Evolutionary conservation across 1,140 invertebrate species (phyloP), one percentile per base, ranked within the genome.

Genomic region (Tenebrio molitor): DNA sequence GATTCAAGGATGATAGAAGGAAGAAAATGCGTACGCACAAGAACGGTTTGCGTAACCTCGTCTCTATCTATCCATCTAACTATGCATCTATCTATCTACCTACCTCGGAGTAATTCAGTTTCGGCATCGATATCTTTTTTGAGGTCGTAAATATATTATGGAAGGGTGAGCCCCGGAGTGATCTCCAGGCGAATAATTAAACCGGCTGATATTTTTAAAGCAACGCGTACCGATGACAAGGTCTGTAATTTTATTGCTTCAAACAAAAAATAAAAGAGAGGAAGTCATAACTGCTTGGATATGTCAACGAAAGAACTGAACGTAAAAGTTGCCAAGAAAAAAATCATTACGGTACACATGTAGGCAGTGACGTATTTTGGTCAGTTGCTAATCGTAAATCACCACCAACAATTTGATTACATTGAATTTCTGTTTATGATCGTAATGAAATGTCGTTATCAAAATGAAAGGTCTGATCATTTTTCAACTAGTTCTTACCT

Each of bases 201-300:
- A 23, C 19, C 17, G 17, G n/a, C 46, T 7, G 16, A 21, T 46
- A 21, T 21, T 53, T 53, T 53, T 53, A 21, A 53, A 53, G 14
- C 50, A 25, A 15, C 50, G 50, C 29, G 23, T 7, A 58, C 50
- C 23, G 50, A 50, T 50, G 44, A 25, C 50, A 58, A 58, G 50
- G 50, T 58, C 50, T 58, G 10, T 29, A 58, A 58, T 58, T 58
- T 58, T 58, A 58, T 58, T 58, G 50, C 50, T 58, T 58, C 50
- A 58, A 58, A 58, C 50, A 58, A 58, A 58, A 58, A 25, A 58
- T 58, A 58, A 58, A 58, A 58, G 23, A 58, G 50, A 58, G 50
- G 50, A 58, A 58, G 23, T 58, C 50, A 34, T 58, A 58, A 58
- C 50, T 58, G 50, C 21, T 58, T 58, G 50, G 12, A 58, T 53